These are phyloP conservation scores for Platyura marginata DNA, from an alignment of 1,140 invertebrate genomes.

Conservation along the genomic window DNA sequence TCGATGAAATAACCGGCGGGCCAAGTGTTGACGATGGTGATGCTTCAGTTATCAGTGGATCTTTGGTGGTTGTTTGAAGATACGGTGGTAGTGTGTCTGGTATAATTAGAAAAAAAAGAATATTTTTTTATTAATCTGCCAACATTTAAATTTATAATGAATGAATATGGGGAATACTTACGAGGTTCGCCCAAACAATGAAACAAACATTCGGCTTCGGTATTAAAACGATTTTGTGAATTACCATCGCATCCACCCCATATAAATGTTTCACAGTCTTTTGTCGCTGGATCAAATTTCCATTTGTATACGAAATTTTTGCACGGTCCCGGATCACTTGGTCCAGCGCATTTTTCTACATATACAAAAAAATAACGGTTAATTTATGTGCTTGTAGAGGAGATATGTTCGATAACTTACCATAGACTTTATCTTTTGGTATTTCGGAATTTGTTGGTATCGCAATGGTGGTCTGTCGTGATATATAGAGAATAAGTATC, in stretches of 20 bases:
- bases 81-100: slow-evolving; percentile 20
- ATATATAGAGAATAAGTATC: too few relatives aligned
- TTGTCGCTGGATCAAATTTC: slow-evolving; percentile 45
- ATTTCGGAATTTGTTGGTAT: too few relatives aligned
- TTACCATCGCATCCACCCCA: slow-evolving; percentile 66
- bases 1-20: slow-evolving; percentile 25
- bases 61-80: slow-evolving; percentile 3
- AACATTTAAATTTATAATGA: background rate
- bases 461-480: too few relatives aligned
- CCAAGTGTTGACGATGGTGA: slow-evolving; percentile 31
- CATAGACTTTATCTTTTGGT: too few relatives aligned
- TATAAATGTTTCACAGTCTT: slow-evolving; percentile 47
- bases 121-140: slow-evolving; percentile 1
- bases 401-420: too few relatives aligned
- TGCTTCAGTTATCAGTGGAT: slow-evolving; percentile 7
- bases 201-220: slow-evolving; percentile 47
- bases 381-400: too few relatives aligned
- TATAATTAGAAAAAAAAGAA: background rate
- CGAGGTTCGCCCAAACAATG: slow-evolving; percentile 36
- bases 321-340: slow-evolving; percentile 36
- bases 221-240: slow-evolving; percentile 53
- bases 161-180: slow-evolving; percentile 20
- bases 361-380: too few relatives aligned
- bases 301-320: slow-evolving; percentile 46
- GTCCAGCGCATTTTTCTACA: slow-evolving; percentile 17